These are phyloP conservation scores for Drosophila paramelanica DNA, from an alignment of 2,888 invertebrate species.

Conservation along the genomic window DNA sequence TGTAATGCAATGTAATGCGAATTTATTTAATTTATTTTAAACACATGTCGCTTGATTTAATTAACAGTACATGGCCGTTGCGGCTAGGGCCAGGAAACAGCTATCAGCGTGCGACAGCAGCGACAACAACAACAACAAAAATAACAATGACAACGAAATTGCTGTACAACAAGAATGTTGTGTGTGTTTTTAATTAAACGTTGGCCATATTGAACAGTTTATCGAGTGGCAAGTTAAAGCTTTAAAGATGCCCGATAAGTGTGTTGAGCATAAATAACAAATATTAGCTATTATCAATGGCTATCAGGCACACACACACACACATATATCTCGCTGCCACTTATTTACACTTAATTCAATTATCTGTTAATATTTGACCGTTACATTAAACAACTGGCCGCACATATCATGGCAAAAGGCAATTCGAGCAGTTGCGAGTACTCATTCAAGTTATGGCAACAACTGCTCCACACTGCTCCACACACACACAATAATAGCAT, in stretches of 20 bases:
- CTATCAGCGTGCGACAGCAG: slow-evolving; percentile 36
- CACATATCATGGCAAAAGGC: slow-evolving; percentile 38
- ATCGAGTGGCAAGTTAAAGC: slow-evolving; percentile 35
- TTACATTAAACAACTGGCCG: slow-evolving; percentile 46
- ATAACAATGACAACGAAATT: slow-evolving; percentile 8
- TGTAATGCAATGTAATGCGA: slow-evolving; percentile 54
- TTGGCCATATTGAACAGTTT: slow-evolving; percentile 34
- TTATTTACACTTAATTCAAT: slow-evolving; percentile 79
- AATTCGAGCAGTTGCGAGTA: slow-evolving; percentile 27
- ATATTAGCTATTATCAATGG: slow-evolving; percentile 35
- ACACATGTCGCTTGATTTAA: slow-evolving; percentile 73
- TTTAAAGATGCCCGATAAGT: slow-evolving; percentile 28
- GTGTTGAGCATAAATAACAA: slow-evolving; percentile 5
- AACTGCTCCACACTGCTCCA: slow-evolving; percentile 6
- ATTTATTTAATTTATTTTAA: slow-evolving; percentile 73
- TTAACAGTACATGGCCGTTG: slow-evolving; percentile 69
- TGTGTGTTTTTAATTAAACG: slow-evolving; percentile 66
- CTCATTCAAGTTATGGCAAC: slow-evolving; percentile 41
- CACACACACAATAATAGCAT: slow-evolving; percentile 17
- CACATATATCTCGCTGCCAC: slow-evolving; percentile 35
- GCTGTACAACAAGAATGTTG: slow-evolving; percentile 13
- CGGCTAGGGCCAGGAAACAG: slow-evolving; percentile 42
- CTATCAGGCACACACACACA: slow-evolving; percentile 27
- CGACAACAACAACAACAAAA: slow-evolving; percentile 19
- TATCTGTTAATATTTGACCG: slow-evolving; percentile 78